These are phyloP conservation scores for Cyphomyrus plagiostoma DNA, from an alignment of 2,113 vertebrate species.

Conservation along the genomic window DNA sequence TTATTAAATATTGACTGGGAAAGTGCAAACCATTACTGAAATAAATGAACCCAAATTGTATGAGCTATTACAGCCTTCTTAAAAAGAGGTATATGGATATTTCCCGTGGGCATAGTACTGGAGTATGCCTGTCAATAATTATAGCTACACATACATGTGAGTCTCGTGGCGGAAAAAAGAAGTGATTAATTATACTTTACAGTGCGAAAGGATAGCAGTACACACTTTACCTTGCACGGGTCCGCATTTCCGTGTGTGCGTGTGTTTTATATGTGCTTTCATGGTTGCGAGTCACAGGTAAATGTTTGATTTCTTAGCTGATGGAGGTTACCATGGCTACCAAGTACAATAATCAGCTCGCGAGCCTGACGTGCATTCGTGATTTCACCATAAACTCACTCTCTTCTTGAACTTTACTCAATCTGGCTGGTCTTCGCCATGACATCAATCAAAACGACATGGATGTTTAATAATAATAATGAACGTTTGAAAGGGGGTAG, in stretches of 20 bases:
- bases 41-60: neutral
- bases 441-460: neutral
- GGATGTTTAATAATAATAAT: neutral
- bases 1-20: neutral
- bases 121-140: neutral
- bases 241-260: neutral
- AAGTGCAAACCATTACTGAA: neutral
- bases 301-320: slow-evolving; percentile 13
- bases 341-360: neutral
- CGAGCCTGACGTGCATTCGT: neutral
- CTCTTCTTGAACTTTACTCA: neutral
- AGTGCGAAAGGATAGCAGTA: neutral
- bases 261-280: neutral
- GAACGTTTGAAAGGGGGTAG: neutral
- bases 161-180: neutral
- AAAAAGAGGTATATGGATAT: neutral
- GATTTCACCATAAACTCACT: neutral
- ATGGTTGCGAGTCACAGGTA: neutral
- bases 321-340: slow-evolving; percentile 6
- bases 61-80: neutral
- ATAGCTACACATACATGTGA: neutral
- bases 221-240: neutral
- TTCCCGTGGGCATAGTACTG: neutral
- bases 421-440: neutral
- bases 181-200: neutral